Conservation (phyloP, 2,888 invertebrate genomes). For the Tipula vernalis region DNA sequence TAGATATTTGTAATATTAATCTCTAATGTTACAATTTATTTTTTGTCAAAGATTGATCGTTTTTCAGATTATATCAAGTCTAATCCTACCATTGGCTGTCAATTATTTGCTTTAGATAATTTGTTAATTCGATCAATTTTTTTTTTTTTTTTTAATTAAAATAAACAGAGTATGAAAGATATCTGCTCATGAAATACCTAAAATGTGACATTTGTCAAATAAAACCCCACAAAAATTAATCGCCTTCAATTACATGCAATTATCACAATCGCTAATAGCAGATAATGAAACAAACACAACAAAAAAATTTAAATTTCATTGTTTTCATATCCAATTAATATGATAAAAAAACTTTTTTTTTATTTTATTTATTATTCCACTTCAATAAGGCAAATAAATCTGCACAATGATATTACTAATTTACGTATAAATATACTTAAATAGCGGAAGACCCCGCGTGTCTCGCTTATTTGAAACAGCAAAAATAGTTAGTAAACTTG, state of each 20-base stretch:
- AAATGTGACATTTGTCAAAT: background rate
- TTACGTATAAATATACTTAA: background rate
- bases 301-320: background rate
- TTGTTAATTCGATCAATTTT: no score
- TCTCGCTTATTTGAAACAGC: background rate
- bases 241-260: conserved; percentile 4
- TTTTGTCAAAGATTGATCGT: no score
- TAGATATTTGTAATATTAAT: no score
- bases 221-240: background rate
- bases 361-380: background rate
- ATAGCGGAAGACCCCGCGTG: background rate
- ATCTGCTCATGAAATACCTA: background rate
- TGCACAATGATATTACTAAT: conserved; percentile 4
- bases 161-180: background rate
- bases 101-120: no score
- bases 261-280: background rate
- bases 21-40: no score
- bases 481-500: background rate
- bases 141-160: no score
- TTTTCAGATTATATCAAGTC: no score
- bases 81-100: no score
- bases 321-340: background rate
- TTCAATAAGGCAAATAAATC: conserved; percentile 4
- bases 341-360: background rate
- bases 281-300: background rate